Conservation (phyloP, 1,140 invertebrate species). For the Neotoxoptera formosana region DNA sequence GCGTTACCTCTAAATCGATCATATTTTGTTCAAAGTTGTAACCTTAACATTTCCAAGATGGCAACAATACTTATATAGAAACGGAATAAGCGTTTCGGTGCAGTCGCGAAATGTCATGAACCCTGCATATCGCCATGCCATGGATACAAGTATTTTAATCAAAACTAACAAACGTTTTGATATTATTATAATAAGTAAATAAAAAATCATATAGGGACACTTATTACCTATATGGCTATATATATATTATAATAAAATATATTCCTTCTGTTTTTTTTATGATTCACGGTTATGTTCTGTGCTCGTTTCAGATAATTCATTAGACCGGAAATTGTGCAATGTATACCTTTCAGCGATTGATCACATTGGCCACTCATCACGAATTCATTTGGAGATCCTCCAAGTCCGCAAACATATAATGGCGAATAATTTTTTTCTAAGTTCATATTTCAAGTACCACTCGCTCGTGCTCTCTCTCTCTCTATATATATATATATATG, state of each 20-base stretch:
- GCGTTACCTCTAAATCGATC: background rate
- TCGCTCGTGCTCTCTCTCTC: background rate
- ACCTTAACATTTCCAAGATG: background rate
- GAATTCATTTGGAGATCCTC: slow-evolving; percentile 40
- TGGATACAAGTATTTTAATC: background rate
- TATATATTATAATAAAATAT: background rate
- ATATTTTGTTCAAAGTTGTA: background rate
- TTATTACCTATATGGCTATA: background rate
- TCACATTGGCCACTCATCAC: background rate
- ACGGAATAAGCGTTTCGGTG: background rate
- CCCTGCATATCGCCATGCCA: background rate
- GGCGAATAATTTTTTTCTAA: background rate
- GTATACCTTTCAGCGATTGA: background rate
- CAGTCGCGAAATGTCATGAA: background rate
- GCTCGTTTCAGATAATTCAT: background rate
- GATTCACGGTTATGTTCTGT: background rate
- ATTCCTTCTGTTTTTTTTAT: background rate
- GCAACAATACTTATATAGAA: background rate
- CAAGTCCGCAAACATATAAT: background rate
- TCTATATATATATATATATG: background rate
- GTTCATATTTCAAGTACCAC: slow-evolving; percentile 2
- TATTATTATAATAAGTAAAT: background rate
- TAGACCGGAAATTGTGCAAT: slow-evolving; percentile 24
- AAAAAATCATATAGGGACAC: background rate
- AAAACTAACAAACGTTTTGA: background rate